Base-by-base conservation (phyloP, 2,113 vertebrate species). In the Pelobates fuscus region DNA sequence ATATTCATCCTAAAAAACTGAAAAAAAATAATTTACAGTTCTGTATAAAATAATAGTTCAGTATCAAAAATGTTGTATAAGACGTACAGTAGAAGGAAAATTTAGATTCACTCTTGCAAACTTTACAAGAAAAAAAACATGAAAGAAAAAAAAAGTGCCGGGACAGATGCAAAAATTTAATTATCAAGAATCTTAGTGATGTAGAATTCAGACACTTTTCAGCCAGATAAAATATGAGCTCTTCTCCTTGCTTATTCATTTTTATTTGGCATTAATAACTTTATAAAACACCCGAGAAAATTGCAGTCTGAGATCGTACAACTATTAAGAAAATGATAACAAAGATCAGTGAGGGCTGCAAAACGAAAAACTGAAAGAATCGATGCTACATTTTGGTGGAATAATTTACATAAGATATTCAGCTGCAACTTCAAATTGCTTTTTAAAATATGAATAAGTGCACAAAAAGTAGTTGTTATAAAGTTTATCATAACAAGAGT, bases 321-420 rank as follows among this genome's bases (percentile, higher is more conserved):
- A 52, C 43, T 23, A 20, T 63, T 63, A 62, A 58, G 60, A 63
- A 71, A 12, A 21, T 46, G 57, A 44, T 17, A 60, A 46, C 21
- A 52, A 61, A 49, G 25, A 7, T 25, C 4, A 10, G 12, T n/a
- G n/a, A n/a, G n/a, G n/a, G n/a, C n/a, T n/a, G n/a, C n/a, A n/a
- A n/a, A n/a, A n/a, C 27, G 4, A 49, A 20, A 49, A 8, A 6
- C 11, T 25, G 17, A 20, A 44, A 12, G 18, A 60, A n/a, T 27
- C 37, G 43, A 27, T 60, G 24, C 44, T 29, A 29, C 12, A 21
- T 17, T 27, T 70, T 17, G 14, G 24, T 32, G 2, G 37, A 30
- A 44, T 44, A 27, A 70, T 70, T 70, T 44, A 27, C 68, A 60
- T 70, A 70, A 60, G 8, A 11, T 46, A 46, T 61, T 61, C 37